These are phyloP conservation scores for Chaenogobius annularis DNA, from an alignment of 2,113 vertebrate genomes.

Conservation along the genomic window DNA sequence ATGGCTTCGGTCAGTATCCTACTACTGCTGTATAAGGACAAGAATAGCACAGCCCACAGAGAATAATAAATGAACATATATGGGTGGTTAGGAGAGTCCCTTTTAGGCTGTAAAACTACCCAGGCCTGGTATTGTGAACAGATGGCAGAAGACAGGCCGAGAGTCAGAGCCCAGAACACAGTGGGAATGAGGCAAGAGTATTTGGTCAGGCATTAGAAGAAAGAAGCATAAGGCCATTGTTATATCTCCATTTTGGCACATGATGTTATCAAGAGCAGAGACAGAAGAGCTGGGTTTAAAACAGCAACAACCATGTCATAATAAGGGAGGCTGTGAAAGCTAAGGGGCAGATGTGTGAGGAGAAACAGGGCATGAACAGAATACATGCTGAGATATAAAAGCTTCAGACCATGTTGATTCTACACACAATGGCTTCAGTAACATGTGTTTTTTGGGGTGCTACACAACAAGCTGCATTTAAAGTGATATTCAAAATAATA, in stretches of 20 bases:
- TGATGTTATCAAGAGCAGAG: constrained; percentile 43
- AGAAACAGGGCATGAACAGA: constrained; percentile 49
- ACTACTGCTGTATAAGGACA: constrained; percentile 62
- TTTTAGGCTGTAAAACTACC: constrained; percentile 70
- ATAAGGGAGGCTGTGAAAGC: constrained; percentile 49
- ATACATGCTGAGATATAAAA: constrained; percentile 51
- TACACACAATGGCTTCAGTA: constrained; percentile 20
- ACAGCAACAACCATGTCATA: constrained; percentile 37
- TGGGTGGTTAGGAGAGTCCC: constrained; percentile 72
- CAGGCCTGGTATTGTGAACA: constrained; percentile 72
- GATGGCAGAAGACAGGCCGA: constrained; percentile 70
- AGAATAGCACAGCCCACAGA: constrained; percentile 66
- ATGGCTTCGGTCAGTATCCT: constrained; percentile 49
- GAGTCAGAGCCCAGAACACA: constrained; percentile 33
- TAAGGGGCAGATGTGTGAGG: constrained; percentile 49
- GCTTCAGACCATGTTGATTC: constrained; percentile 56
- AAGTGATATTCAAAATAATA: not conserved
- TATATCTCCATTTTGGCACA: constrained; percentile 41
- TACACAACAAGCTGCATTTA: too few relatives aligned
- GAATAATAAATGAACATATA: constrained; percentile 76
- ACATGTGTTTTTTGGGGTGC: constrained; percentile 2
- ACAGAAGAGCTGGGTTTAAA: constrained; percentile 37
- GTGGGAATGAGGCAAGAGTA: constrained; percentile 33
- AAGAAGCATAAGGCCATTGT: constrained; percentile 52
- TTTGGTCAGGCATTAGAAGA: constrained; percentile 54